Base-by-base conservation (phyloP, 2,888 invertebrate species). In the Chouioia cunea region DNA sequence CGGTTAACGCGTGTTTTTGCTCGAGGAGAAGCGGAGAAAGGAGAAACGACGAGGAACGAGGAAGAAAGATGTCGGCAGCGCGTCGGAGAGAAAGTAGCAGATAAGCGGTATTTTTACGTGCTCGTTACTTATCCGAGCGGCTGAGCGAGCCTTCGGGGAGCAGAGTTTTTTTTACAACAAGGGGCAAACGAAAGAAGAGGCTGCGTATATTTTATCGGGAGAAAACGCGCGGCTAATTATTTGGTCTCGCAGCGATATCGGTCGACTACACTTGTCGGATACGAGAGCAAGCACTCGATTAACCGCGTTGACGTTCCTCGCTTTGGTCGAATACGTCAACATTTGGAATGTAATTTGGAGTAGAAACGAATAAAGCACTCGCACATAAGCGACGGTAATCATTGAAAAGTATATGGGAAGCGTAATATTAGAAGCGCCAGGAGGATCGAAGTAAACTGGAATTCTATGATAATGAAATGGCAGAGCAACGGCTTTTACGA, bases 381-480 rank as follows among this genome's bases (percentile, higher is more conserved):
- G n/a, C n/a, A n/a, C n/a, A n/a, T n/a, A n/a, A 12, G 6, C 36
- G 10, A 36, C 12, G 36, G 10, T 10, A 36, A 36, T 36, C 36
- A 10, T 6, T 10, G 12, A 10, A n/a, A n/a, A n/a, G n/a, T n/a
- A n/a, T n/a, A n/a, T n/a, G n/a, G n/a, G n/a, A n/a, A n/a, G n/a
- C n/a, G n/a, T n/a, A n/a, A 50, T 69, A 69, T 63, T 68, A 63
- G 70, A 52, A 18, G 27, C 23, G 50, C 56, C 23, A 53, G 20
- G 12, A 23, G 20, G 46, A 15, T 44, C 43, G 27, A 15, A 57
- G 2, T 75, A 77, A 82, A 82, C 77, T 82, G 76, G 81, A 81
- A 83, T 83, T 83, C 81, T 82, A 83, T 83, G 83, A 65, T 82
- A 83, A 83, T 83, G 78, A 79, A 82, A 83, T 82, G 81, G 79